Conservation (phyloP, 1,140 invertebrate genomes). For the Cotesia chilonis region DNA sequence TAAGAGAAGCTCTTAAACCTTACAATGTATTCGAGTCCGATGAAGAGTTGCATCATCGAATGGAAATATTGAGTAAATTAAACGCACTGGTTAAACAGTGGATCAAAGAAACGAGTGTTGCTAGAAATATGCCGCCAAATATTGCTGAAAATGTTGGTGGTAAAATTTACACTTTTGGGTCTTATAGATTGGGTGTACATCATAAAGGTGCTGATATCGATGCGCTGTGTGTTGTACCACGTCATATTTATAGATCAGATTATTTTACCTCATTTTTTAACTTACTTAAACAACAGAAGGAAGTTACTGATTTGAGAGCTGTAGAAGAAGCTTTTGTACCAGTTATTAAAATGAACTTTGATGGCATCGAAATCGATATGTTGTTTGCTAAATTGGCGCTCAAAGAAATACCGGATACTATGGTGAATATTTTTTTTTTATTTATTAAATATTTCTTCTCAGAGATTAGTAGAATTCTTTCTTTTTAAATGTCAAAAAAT, state of each 20-base stretch:
- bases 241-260: constrained; percentile 92
- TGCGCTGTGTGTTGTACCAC: constrained; percentile 95
- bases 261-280: constrained; percentile 97
- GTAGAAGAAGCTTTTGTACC: constrained; percentile 99
- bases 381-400: constrained; percentile 92
- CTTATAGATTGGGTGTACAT: constrained; percentile 91
- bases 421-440: constrained; percentile 57
- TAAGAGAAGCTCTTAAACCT: constrained; percentile 84
- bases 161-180: constrained; percentile 99
- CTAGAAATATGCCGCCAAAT: constrained; percentile 87
- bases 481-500: too few relatives aligned
- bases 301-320: constrained; percentile 85
- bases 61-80: constrained; percentile 83
- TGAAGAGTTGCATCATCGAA: constrained; percentile 88
- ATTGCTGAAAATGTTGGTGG: constrained; percentile 91
- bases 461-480: too few relatives aligned
- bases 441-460: too few relatives aligned
- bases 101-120: constrained; percentile 88
- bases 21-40: constrained; percentile 93
- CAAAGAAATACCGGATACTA: constrained; percentile 86
- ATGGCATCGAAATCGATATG: constrained; percentile 99
- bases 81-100: constrained; percentile 91
- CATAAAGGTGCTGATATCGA: constrained; percentile 99
- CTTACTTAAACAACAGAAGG: constrained; percentile 84
- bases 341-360: constrained; percentile 99